phyloP scores from a whole-genome alignment of 1,140 invertebrate species.

The Formica exsecta region DNA sequence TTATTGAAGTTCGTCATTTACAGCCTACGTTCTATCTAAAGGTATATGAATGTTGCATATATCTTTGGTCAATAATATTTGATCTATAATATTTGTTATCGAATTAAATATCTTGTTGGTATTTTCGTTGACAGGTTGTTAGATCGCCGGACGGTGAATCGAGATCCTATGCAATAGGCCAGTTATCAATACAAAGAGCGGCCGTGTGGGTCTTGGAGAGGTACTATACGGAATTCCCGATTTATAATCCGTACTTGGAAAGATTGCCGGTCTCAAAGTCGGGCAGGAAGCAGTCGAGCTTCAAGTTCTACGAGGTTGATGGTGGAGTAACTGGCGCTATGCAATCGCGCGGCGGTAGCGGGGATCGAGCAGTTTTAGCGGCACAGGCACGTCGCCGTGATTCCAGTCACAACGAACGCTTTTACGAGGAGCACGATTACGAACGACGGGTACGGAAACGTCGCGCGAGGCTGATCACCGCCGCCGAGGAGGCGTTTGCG shows the following conservation, averaged over 20 bases:
- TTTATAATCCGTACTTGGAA: constrained; percentile 98
- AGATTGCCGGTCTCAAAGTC: constrained; percentile 95
- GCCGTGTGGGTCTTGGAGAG: constrained; percentile 97
- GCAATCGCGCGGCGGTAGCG: constrained; percentile 89
- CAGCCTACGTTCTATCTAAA: constrained; percentile 96
- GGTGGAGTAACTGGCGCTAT: constrained; percentile 91
- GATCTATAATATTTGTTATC: neutral
- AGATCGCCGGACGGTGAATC: constrained; percentile 97
- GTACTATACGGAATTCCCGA: constrained; percentile 98
- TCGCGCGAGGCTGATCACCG: constrained; percentile 94
- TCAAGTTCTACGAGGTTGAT: constrained; percentile 99
- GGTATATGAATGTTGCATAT: constrained; percentile 81
- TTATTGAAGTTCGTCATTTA: constrained; percentile 96
- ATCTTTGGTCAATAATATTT: neutral
- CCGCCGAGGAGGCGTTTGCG: constrained; percentile 98
- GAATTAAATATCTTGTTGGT: neutral
- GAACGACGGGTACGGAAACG: constrained; percentile 97
- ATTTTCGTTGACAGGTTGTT: constrained; percentile 88
- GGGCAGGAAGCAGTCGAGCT: constrained; percentile 92
- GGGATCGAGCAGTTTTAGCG: constrained; percentile 89
- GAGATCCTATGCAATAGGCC: constrained; percentile 94
- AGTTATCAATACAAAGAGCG: constrained; percentile 97
- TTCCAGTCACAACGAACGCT: constrained; percentile 97
- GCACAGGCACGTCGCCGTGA: constrained; percentile 93
- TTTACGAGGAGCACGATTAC: constrained; percentile 99